These are phyloP conservation scores for Lepidurus apus DNA, from an alignment of 1,140 invertebrate species.

Conservation along the genomic window DNA sequence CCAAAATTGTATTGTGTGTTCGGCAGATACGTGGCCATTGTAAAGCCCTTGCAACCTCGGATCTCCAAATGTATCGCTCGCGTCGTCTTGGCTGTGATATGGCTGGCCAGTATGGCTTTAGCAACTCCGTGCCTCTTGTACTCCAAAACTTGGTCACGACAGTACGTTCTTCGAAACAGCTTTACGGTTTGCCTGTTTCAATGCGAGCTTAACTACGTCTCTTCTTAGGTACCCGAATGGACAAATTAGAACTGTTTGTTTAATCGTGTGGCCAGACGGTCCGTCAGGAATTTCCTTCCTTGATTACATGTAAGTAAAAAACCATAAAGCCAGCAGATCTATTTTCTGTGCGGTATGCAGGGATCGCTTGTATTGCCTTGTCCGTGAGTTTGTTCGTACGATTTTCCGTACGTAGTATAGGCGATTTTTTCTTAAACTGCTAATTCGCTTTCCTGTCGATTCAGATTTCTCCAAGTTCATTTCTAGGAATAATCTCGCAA, in stretches of 20 bases:
- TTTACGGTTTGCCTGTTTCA: not conserved
- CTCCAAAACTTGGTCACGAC: slow-evolving; percentile 66
- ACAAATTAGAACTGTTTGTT: slow-evolving; percentile 54
- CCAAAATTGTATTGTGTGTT: slow-evolving; percentile 36
- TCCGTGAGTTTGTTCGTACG: too few relatives aligned
- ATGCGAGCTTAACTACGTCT: slow-evolving; percentile 12
- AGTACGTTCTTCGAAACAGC: slow-evolving; percentile 48
- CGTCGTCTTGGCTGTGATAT: slow-evolving; percentile 70
- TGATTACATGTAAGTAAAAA: slow-evolving; percentile 58
- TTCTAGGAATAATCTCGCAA: not conserved
- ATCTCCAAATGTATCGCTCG: slow-evolving; percentile 72
- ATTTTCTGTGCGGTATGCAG: not conserved
- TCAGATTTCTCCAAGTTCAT: too few relatives aligned
- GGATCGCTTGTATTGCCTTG: too few relatives aligned
- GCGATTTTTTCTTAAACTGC: too few relatives aligned
- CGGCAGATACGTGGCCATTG: slow-evolving; percentile 83
- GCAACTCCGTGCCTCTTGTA: slow-evolving; percentile 77
- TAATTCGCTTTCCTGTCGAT: too few relatives aligned
- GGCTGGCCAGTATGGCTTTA: slow-evolving; percentile 68
- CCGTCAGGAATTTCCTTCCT: slow-evolving; percentile 52
- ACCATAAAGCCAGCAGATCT: slow-evolving; percentile 34
- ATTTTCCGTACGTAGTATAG: too few relatives aligned
- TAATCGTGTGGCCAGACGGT: slow-evolving; percentile 63
- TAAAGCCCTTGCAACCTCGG: slow-evolving; percentile 75
- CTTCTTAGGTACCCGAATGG: slow-evolving; percentile 50